Evolutionary conservation across 2,888 invertebrate genomes (phyloP), one percentile per base, ranked within the genome.

Genomic region (Nemotelus nigrinus): DNA sequence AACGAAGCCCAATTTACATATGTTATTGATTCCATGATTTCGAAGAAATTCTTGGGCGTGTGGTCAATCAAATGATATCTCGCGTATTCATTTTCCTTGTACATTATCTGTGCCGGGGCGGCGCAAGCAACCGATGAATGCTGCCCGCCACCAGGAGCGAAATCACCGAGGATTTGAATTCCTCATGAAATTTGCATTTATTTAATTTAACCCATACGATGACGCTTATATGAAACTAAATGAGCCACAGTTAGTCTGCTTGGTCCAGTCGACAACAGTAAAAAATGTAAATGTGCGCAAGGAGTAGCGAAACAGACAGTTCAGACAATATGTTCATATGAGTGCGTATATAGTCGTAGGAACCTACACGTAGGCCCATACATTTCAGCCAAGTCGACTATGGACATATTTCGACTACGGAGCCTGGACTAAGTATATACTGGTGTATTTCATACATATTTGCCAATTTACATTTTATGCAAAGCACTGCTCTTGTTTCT

Each of bases 401-500:
- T 47, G 47, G 48, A 72, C 63, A 63, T 60, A 47, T 63, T 74
- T 74, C 63, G 74, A 63, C 55, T 3, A 55, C 45, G 7, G 55
- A 55, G 55, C 47, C 41, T 43, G 47, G 48, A 7, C 68, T 39
- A 53, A 41, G 70, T n/a, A 39, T 65, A 10, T 8, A 10, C 53
- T 53, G 53, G 53, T 4, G 39, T 55, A 70, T 41, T 55, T 70
- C 70, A 70, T 77, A 55, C 55, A 70, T 44, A 41, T 25, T 55
- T 50, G 70, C 70, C 70, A 80, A 80, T 80, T 80, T 79, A 80
- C 79, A 80, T 80, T 79, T 80, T 80, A 80, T 80, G 80, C 79
- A 80, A 80, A 80, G 74, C 48, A 78, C 74, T 77, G 72, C 76
- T 78, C 79, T 79, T 80, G 79, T 80, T 79, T 72, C 74, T 74